phyloP scores from a whole-genome alignment of 2,888 invertebrate genomes.

The Eristalinus aeneus region DNA sequence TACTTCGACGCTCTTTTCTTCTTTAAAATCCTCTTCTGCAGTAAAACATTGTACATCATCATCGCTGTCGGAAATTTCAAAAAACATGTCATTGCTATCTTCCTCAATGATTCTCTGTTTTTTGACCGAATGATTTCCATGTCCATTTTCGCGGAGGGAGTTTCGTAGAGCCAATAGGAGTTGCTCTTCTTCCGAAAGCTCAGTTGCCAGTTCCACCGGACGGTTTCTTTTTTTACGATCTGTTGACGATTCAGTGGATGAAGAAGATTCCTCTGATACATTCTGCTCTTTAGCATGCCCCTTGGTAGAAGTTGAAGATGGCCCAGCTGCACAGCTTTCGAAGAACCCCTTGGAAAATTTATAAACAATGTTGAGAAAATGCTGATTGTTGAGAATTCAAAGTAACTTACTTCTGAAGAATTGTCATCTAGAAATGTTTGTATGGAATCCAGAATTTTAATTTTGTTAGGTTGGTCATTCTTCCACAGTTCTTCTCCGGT shows the following conservation, averaged over 20 bases:
- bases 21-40: neutral
- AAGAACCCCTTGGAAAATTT: constrained; percentile 41
- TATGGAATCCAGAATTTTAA: constrained; percentile 73
- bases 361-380: neutral
- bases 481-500: constrained; percentile 84
- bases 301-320: constrained; percentile 18
- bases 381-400: no score
- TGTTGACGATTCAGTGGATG: neutral
- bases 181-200: constrained; percentile 79
- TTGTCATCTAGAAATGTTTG: constrained; percentile 50
- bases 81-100: constrained; percentile 28
- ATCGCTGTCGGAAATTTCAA: constrained; percentile 64
- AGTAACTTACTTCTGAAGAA: constrained; percentile 41
- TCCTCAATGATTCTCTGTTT: constrained; percentile 26
- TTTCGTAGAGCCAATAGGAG: constrained; percentile 79
- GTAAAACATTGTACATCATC: constrained; percentile 57
- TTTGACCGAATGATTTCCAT: constrained; percentile 29
- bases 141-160: constrained; percentile 79
- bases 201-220: constrained; percentile 71
- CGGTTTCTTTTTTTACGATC: constrained; percentile 42
- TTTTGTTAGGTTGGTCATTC: constrained; percentile 75
- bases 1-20: neutral
- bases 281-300: constrained; percentile 3
- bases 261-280: constrained; percentile 21
- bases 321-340: constrained; percentile 33